Evolutionary conservation across 2,113 vertebrate species (phyloP).

Genomic region (Maccullochella peelii): DNA sequence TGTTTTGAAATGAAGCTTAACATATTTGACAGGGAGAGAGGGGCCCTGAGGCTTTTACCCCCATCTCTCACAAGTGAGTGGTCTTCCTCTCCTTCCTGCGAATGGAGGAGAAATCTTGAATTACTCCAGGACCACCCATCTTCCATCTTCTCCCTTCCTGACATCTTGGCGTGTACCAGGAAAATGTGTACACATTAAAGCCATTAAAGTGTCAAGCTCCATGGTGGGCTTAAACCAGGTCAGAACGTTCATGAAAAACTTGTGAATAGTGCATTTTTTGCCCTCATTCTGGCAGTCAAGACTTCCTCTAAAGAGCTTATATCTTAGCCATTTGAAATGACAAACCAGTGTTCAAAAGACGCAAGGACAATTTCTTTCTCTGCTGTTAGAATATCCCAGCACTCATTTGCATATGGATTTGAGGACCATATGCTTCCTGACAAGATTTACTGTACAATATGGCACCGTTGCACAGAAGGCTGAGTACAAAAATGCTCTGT

Average conservation of each 20-base stretch:
- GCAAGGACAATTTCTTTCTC: slow-evolving; percentile 50
- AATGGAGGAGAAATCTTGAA: slow-evolving; percentile 24
- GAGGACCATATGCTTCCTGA: slow-evolving; percentile 70
- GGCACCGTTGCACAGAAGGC: slow-evolving; percentile 37
- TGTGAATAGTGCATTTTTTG: slow-evolving; percentile 59
- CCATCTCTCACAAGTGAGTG: not conserved
- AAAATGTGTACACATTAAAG: slow-evolving; percentile 74
- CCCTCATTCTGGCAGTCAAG: slow-evolving; percentile 67
- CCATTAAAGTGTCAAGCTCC: slow-evolving; percentile 76
- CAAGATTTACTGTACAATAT: slow-evolving; percentile 64
- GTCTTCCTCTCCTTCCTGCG: not conserved
- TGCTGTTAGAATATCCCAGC: slow-evolving; percentile 45
- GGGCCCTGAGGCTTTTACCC: slow-evolving; percentile 19
- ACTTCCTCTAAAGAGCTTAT: slow-evolving; percentile 49
- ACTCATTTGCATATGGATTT: slow-evolving; percentile 66
- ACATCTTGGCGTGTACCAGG: slow-evolving; percentile 50
- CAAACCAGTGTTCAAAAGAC: slow-evolving; percentile 44
- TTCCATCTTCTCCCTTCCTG: slow-evolving; percentile 25
- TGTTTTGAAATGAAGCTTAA: slow-evolving; percentile 36
- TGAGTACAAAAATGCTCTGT: slow-evolving; percentile 36
- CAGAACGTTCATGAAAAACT: slow-evolving; percentile 55
- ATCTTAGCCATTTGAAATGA: slow-evolving; percentile 51
- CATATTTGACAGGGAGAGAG: slow-evolving; percentile 27
- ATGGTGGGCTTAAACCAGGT: slow-evolving; percentile 60
- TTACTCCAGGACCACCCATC: slow-evolving; percentile 13